These are phyloP conservation scores for Chrysopilus asiliformis DNA, from an alignment of 2,888 invertebrate species.

Conservation along the genomic window DNA sequence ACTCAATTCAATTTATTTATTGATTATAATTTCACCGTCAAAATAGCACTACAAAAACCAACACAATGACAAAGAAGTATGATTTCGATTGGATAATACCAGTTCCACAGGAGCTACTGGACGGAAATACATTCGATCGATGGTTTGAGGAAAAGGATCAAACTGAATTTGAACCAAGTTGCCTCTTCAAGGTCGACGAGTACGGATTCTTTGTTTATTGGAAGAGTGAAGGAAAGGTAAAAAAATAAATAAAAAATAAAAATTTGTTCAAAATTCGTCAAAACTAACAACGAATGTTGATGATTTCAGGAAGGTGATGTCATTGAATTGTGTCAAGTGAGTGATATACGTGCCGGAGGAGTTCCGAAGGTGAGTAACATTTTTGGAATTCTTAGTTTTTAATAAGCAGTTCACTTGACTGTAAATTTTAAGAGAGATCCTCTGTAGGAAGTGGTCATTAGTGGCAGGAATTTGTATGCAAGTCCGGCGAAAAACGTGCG, in stretches of 20 bases:
- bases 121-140: constrained; percentile 85
- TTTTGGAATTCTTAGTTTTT: too few species aligned
- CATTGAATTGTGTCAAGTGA: constrained; percentile 95
- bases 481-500: too few species aligned
- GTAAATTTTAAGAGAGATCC: too few species aligned
- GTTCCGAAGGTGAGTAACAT: constrained; percentile 72
- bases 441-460: too few species aligned
- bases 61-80: constrained; percentile 99
- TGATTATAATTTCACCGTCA: too few species aligned
- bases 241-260: too few species aligned
- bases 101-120: constrained; percentile 66
- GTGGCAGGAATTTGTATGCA: too few species aligned
- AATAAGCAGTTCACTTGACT: too few species aligned
- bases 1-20: too few species aligned
- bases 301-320: constrained; percentile 89
- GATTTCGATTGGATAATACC: constrained; percentile 98
- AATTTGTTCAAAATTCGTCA: too few species aligned
- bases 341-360: constrained; percentile 88
- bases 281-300: background rate
- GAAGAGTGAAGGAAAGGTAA: constrained; percentile 91
- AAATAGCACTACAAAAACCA: too few species aligned
- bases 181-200: constrained; percentile 88
- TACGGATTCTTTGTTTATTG: constrained; percentile 97
- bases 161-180: constrained; percentile 74
- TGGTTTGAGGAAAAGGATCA: constrained; percentile 98